Base-by-base conservation (phyloP, 37 sponge, comb jelly and placozoan genomes). In the Petrosia ficiformis region DNA sequence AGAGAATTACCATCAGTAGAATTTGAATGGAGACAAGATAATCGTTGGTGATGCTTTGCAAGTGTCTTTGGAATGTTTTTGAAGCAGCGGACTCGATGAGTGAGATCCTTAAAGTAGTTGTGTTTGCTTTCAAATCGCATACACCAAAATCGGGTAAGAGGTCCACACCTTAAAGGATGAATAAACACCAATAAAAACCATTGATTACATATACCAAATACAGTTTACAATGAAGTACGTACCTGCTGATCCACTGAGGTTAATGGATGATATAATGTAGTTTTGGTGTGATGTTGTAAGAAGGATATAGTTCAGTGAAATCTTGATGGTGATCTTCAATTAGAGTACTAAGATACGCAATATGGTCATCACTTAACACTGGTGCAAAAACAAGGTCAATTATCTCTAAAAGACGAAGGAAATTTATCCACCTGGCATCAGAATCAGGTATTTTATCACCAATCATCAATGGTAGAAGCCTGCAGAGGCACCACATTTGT, bases 91-190 rank as follows among this genome's bases (percentile, higher is more conserved):
- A 65, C n/a, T 39, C 39, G 37, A 4, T 59, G 59, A 19, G 84
- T 77, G 1, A 83, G 29, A 56, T 73, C 81, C 40, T 81, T 81
- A 63, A 84, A 84, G 58, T 69, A 79, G 59, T 58, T 65, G 39
- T 86, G 87, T 33, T 86, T 86, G 28, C 71, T 80, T 41, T 86
- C 87, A 70, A 69, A 86, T 39, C 87, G 31, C 87, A 86, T 86
- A 56, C 87, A 86, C 87, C 87, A 86, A 29, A 75, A 42, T 10
- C 81, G 59, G 6, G 34, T 57, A 52, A 80, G 44, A 72, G 87
- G 87, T 3, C 87, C 87, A 86, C 64, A 86, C 65, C 87, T 86
- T 72, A 43, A 73, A 48, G 39, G 65, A 61, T 1, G 29, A 8
- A 4, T 26, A 10, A 61, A 59, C n/a, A 1, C 42, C 5, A 22